Base-by-base conservation (phyloP, 1,140 invertebrate genomes). In the Drosophila subpulchrella region DNA sequence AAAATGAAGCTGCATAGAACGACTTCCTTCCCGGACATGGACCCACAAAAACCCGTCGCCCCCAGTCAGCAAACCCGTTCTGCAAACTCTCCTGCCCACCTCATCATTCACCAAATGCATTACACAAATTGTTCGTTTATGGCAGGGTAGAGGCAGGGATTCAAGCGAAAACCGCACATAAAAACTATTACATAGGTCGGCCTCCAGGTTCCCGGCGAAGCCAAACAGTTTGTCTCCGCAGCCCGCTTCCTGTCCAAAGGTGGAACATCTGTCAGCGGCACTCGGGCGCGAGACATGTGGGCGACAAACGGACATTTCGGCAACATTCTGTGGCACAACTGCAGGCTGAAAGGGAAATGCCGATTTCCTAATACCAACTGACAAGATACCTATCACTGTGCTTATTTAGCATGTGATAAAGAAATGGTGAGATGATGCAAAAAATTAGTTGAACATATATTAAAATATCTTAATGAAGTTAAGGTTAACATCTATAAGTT, bases 91-190 rank as follows among this genome's bases (percentile, higher is more conserved):
- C 27, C 42, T 47, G 15, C 42, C 39, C 59, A 70, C 41, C 53
- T 38, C 30, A 68, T 68, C 39, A 44, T 66, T 66, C 56, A 60
- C 63, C 75, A 62, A 77, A 77, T 77, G 65, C 75, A 77, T 77
- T 77, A 77, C 74, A 77, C 75, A 77, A 77, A 77, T 77, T 77
- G 56, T 71, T 60, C 63, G 61, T 71, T 72, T 72, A 71, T 71
- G 66, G 68, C 68, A 48, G 61, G 65, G 54, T 36, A 70, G 15
- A 57, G 42, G 65, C 36, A 42, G 34, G 60, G 60, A 59, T 47
- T 56, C 42, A 51, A 36, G 51, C 56, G 50, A 68, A 61, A 77
- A 77, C 75, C 75, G 42, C 74, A 76, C 51, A 77, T 71, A 72
- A 71, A 72, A 72, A 72, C 66, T 71, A 72, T 71, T 71, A 71